A percentile compares a stretch with the other conserved stretches of the same genome.
Conservation (phyloP, 2,113 vertebrate species). For the Callospermophilus lateralis region DNA sequence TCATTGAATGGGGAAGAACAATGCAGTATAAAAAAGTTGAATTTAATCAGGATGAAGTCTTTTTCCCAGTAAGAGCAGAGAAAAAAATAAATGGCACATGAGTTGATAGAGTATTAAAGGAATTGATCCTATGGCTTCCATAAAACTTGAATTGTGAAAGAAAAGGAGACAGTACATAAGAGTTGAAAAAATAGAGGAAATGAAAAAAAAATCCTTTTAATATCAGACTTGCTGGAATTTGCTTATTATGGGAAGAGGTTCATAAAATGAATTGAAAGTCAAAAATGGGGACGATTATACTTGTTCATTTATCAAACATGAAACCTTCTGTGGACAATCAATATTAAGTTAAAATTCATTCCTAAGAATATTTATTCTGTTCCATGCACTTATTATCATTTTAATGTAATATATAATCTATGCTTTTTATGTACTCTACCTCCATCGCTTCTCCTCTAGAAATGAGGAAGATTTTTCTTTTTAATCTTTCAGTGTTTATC, state of each 20-base stretch:
- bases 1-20: neutral
- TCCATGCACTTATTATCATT: neutral
- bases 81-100: neutral
- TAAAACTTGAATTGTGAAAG: slow-evolving; percentile 17
- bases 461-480: neutral
- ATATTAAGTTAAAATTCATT: neutral
- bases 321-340: neutral
- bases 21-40: neutral
- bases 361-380: neutral
- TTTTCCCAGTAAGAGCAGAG: neutral
- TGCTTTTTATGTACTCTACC: neutral
- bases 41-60: neutral
- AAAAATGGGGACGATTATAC: neutral
- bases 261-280: neutral
- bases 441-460: neutral
- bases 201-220: neutral
- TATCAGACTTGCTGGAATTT: neutral
- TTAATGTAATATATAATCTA: neutral
- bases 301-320: neutral
- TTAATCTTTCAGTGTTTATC: neutral
- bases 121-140: neutral
- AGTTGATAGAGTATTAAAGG: neutral
- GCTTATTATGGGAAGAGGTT: neutral
- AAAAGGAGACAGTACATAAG: too few species aligned
- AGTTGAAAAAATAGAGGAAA: neutral